Percentiles rank a stretch among this genome's conserved stretches.
phyloP scores from a whole-genome alignment of 2,888 invertebrate genomes.

The Drosophila flavopinicola region DNA sequence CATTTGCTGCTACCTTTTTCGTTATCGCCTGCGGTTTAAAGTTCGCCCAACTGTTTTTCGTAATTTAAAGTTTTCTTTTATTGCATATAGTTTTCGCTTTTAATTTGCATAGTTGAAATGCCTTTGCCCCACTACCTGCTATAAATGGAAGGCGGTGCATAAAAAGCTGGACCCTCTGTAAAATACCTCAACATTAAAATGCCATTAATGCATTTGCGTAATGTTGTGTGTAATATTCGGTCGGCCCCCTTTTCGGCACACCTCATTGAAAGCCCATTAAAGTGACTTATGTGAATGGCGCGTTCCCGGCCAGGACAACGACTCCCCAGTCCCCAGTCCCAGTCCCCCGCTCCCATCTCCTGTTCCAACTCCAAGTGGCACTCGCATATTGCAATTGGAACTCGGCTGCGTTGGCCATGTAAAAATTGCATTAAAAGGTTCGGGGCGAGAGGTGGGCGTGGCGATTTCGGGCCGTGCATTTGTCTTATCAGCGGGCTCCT shows the following conservation, averaged over 20 bases:
- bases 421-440: slow-evolving; percentile 76
- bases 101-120: slow-evolving; percentile 69
- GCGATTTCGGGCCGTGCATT: slow-evolving; percentile 52
- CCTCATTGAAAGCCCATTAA: slow-evolving; percentile 79
- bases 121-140: slow-evolving; percentile 52
- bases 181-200: slow-evolving; percentile 78
- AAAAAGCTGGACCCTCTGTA: slow-evolving; percentile 18
- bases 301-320: slow-evolving; percentile 5
- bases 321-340: not conserved
- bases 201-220: slow-evolving; percentile 78
- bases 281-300: slow-evolving; percentile 71
- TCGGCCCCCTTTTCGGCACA: slow-evolving; percentile 41
- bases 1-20: slow-evolving; percentile 60
- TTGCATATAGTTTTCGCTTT: slow-evolving; percentile 47
- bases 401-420: slow-evolving; percentile 38
- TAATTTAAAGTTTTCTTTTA: slow-evolving; percentile 64
- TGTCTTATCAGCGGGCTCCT: slow-evolving; percentile 70
- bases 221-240: slow-evolving; percentile 69
- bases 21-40: slow-evolving; percentile 59
- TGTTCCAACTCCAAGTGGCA: slow-evolving; percentile 24
- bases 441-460: slow-evolving; percentile 38
- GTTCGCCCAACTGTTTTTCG: slow-evolving; percentile 60
- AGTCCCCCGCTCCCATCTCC: not conserved
- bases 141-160: not conserved
- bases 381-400: slow-evolving; percentile 44